phyloP scores from a whole-genome alignment of 2,113 vertebrate species.

The Sceloporus tristichus region DNA sequence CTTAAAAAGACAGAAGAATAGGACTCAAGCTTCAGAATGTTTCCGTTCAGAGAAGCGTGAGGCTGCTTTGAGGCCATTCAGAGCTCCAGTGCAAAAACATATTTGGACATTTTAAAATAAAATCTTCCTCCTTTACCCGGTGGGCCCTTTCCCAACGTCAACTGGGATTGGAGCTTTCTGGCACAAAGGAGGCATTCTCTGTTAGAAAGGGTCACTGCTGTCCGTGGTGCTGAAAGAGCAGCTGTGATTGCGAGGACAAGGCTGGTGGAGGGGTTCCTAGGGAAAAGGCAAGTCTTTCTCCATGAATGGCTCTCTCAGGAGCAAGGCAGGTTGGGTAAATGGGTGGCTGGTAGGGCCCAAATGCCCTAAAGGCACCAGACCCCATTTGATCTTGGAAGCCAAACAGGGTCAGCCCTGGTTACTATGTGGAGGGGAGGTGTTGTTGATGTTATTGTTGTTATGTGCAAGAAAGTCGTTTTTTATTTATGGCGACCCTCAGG shows the following conservation, averaged over 20 bases:
- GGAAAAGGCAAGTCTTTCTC: constrained; percentile 11
- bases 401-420: too few relatives aligned
- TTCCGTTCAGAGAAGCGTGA: neutral
- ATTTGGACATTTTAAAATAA: neutral
- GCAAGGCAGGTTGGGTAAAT: neutral
- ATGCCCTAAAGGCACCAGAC: too few relatives aligned
- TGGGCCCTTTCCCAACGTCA: neutral
- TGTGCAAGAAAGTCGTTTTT: too few relatives aligned
- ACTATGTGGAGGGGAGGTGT: too few relatives aligned
- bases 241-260: neutral
- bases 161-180: neutral
- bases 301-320: neutral
- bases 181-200: neutral
- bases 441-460: too few relatives aligned
- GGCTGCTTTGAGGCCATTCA: constrained; percentile 11
- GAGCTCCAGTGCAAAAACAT: neutral
- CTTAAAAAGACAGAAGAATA: constrained; percentile 1
- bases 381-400: too few relatives aligned
- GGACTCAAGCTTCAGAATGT: neutral
- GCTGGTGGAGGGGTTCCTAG: neutral
- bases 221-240: constrained; percentile 38
- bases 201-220: neutral
- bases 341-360: neutral
- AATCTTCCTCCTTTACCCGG: neutral
- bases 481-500: too few relatives aligned